Percentiles rank a stretch among this genome's conserved stretches.
phyloP scores from a whole-genome alignment of 2,797 vertebrate species.

The Spinibarbus caldwelli region DNA sequence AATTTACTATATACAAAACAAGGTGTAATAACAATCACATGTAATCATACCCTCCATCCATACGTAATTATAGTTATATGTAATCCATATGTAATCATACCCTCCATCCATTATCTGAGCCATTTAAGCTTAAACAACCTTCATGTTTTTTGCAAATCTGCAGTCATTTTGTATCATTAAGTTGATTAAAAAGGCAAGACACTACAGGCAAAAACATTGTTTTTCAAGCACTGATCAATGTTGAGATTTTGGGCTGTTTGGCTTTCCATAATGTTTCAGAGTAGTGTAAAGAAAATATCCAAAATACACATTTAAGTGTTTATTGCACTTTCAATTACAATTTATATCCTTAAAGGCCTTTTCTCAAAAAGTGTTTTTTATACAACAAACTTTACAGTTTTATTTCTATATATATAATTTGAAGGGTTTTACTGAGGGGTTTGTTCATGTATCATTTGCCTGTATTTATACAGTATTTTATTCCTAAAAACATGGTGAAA shows the following conservation, averaged over 20 bases:
- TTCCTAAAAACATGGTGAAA: too few relatives aligned
- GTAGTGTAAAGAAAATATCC: not conserved
- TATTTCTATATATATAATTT: not conserved
- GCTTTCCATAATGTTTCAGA: not conserved
- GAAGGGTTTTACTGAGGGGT: not conserved
- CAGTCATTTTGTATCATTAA: not conserved
- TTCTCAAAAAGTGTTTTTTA: not conserved
- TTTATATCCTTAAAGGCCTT: not conserved
- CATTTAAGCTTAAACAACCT: not conserved
- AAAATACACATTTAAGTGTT: not conserved
- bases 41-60: too few relatives aligned
- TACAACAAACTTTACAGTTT: not conserved
- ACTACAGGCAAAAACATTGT: not conserved
- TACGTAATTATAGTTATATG: too few relatives aligned
- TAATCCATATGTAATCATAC: not conserved
- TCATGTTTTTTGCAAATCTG: not conserved
- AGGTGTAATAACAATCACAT: not conserved
- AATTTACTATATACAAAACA: not conserved
- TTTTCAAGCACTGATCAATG: not conserved
- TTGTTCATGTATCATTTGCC: not conserved
- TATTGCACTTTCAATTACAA: not conserved
- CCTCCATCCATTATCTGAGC: not conserved
- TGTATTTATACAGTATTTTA: too few relatives aligned
- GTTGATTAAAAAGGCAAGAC: not conserved
- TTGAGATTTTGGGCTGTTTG: not conserved